Evolutionary conservation across 2,113 vertebrate genomes (phyloP).

Genomic region (Paracanthobrama guichenoti): DNA sequence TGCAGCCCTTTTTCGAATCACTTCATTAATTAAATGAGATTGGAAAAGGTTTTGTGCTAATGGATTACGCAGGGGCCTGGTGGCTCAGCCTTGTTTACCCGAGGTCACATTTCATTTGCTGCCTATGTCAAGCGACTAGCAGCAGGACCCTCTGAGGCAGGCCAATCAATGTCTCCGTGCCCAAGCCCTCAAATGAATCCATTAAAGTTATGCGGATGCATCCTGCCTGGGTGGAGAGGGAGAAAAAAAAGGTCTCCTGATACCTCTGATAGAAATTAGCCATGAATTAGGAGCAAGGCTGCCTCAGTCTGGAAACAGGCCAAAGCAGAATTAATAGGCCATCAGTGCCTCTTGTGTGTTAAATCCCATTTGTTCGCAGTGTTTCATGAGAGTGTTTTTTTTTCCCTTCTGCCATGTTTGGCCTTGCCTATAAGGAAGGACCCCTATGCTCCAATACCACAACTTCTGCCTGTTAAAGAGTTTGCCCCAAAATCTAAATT

Average conservation of each 20-base stretch:
- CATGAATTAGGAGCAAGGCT: constrained; percentile 89
- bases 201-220: constrained; percentile 89
- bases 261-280: constrained; percentile 94
- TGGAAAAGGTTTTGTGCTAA: constrained; percentile 86
- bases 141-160: constrained; percentile 76
- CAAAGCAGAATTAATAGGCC: constrained; percentile 94
- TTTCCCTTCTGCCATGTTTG: constrained; percentile 72
- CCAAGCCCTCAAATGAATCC: constrained; percentile 83
- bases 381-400: constrained; percentile 79
- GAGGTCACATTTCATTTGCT: constrained; percentile 93
- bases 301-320: constrained; percentile 87
- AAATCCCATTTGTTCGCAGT: constrained; percentile 89
- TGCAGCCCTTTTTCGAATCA: constrained; percentile 84
- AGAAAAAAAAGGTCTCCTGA: constrained; percentile 80
- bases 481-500: background rate
- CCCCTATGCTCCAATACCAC: constrained; percentile 66
- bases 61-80: constrained; percentile 79
- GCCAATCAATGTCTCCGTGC: constrained; percentile 89
- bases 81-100: constrained; percentile 83
- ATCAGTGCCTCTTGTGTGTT: constrained; percentile 90
- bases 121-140: constrained; percentile 84
- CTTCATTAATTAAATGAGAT: constrained; percentile 93
- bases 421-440: constrained; percentile 74
- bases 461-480: constrained; percentile 73
- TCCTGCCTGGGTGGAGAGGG: constrained; percentile 71